Conservation (phyloP, 2,888 invertebrate genomes). For the Corythucha ciliata region DNA sequence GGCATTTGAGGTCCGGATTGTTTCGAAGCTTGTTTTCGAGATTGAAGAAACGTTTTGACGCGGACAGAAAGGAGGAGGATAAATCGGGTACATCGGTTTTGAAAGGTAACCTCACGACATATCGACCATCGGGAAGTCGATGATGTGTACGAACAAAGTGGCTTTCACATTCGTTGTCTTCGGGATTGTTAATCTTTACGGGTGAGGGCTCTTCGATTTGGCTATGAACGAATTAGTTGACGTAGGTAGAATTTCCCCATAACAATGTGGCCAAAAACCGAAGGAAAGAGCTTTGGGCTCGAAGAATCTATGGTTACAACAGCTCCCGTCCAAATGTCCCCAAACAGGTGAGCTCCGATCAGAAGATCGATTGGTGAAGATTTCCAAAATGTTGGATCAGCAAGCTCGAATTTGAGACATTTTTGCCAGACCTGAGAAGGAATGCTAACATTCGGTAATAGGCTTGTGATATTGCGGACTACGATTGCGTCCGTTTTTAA, state of each 20-base stretch:
- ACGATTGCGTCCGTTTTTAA: no score
- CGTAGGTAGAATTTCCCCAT: neutral
- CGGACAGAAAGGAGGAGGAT: neutral
- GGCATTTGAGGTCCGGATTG: neutral
- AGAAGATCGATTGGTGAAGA: slow-evolving; percentile 3
- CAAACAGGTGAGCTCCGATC: slow-evolving; percentile 6
- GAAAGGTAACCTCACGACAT: slow-evolving; percentile 11
- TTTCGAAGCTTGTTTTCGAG: slow-evolving; percentile 18
- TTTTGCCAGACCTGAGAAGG: neutral
- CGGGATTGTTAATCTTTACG: neutral
- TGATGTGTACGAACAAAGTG: slow-evolving; percentile 11
- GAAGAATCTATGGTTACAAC: neutral
- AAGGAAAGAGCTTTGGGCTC: slow-evolving; percentile 3
- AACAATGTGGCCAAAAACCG: slow-evolving; percentile 13
- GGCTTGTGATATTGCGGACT: slow-evolving; percentile 11
- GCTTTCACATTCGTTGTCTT: slow-evolving; percentile 9
- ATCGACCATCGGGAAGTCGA: slow-evolving; percentile 9
- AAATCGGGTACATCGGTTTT: slow-evolving; percentile 1
- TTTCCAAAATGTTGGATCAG: slow-evolving; percentile 8
- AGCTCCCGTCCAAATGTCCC: slow-evolving; percentile 4
- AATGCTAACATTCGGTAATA: slow-evolving; percentile 1
- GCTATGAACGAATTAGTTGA: neutral
- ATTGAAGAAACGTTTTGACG: slow-evolving; percentile 12
- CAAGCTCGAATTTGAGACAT: slow-evolving; percentile 1
- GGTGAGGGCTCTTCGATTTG: slow-evolving; percentile 10